These are phyloP conservation scores for Paramuricea clavata DNA, from an alignment of 92 coral and sea anemone species.

Conservation along the genomic window DNA sequence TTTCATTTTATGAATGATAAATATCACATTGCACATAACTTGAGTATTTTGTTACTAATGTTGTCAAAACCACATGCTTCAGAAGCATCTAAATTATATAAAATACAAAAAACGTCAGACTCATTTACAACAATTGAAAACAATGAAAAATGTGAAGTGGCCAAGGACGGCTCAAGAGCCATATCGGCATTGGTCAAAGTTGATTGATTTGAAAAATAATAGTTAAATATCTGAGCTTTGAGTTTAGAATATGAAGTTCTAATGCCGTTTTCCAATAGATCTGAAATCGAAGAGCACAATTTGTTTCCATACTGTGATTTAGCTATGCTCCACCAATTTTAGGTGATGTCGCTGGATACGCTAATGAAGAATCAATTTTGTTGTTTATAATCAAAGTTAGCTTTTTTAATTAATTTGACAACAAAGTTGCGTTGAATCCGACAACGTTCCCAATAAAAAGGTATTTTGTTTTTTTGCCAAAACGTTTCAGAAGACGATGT, in stretches of 20 bases:
- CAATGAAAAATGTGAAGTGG: neutral
- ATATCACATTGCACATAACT: constrained; percentile 9
- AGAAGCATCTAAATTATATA: too few species aligned
- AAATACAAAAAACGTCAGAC: constrained; percentile 2
- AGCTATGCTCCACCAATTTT: constrained; percentile 12
- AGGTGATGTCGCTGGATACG: neutral
- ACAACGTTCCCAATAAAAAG: constrained; percentile 4
- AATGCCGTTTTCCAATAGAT: constrained; percentile 7
- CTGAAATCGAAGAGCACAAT: constrained; percentile 30
- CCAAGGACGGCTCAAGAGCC: neutral
- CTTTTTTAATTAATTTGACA: neutral
- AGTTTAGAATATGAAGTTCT: constrained; percentile 32
- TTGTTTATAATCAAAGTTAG: neutral
- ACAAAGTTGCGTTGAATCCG: neutral
- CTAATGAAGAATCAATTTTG: neutral
- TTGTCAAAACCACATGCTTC: too few species aligned
- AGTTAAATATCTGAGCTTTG: constrained; percentile 43
- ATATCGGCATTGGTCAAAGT: too few species aligned
- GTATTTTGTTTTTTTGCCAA: constrained; percentile 22
- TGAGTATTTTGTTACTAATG: too few species aligned
- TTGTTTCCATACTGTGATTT: constrained; percentile 23
- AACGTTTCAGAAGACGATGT: constrained; percentile 34
- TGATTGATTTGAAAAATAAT: constrained; percentile 5
- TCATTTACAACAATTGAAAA: constrained; percentile 16
- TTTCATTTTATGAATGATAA: too few species aligned